A percentile compares a stretch with the other conserved stretches of the same genome.
Evolutionary conservation across 1,140 invertebrate species (phyloP).

Genomic region (Zaprionus lachaisei): DNA sequence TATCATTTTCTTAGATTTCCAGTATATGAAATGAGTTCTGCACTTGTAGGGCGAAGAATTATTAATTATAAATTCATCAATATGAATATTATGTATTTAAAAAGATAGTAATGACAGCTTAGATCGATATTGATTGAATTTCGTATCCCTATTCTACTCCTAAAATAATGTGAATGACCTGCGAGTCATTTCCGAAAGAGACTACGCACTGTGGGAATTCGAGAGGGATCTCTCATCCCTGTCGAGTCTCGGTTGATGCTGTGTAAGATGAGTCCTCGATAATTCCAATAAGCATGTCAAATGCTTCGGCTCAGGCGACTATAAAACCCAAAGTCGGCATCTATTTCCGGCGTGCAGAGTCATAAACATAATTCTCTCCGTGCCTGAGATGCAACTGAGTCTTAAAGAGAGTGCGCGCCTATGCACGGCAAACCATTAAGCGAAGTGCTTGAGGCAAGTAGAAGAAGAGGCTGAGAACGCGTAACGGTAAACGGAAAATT

Average conservation of each 20-base stretch:
- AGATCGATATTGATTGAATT: not conserved
- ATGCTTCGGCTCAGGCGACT: slow-evolving; percentile 22
- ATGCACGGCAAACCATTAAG: slow-evolving; percentile 58
- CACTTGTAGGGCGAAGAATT: no score
- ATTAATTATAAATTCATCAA: no score
- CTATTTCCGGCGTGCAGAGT: slow-evolving; percentile 68
- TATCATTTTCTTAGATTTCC: no score
- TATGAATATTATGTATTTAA: no score
- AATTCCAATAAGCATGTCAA: slow-evolving; percentile 72
- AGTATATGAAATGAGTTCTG: no score
- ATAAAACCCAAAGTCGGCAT: slow-evolving; percentile 44
- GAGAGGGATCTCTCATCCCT: not conserved
- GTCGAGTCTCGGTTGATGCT: not conserved
- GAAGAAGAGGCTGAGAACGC: slow-evolving; percentile 4
- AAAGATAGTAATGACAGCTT: no score
- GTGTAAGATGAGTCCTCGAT: slow-evolving; percentile 48
- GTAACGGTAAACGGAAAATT: slow-evolving; percentile 64
- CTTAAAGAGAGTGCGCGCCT: slow-evolving; percentile 35
- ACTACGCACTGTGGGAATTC: slow-evolving; percentile 9
- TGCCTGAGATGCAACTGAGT: slow-evolving; percentile 50
- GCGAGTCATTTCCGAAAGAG: not conserved
- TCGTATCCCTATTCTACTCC: not conserved
- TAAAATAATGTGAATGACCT: slow-evolving; percentile 3
- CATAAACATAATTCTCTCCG: slow-evolving; percentile 56
- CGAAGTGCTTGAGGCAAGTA: slow-evolving; percentile 54